A percentile compares a stretch with the other conserved stretches of the same genome.
Conservation (phyloP, 1,140 invertebrate species). For the Drosophila seguyi region DNA sequence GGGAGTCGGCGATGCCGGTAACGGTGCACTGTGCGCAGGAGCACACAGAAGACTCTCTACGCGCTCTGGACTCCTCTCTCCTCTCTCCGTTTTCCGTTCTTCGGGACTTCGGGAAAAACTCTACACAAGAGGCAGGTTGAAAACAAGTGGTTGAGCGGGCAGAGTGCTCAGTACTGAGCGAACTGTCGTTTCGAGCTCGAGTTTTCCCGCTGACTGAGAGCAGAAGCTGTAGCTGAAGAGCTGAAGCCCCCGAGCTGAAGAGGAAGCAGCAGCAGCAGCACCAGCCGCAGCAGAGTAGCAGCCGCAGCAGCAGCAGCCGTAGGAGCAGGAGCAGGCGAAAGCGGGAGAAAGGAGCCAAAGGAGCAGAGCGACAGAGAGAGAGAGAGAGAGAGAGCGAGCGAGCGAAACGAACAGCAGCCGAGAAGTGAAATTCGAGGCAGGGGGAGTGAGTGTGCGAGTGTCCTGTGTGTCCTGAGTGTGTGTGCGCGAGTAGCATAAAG, state of each 20-base stretch:
- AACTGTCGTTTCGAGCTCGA: slow-evolving; percentile 73
- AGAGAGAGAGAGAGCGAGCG: slow-evolving; percentile 15
- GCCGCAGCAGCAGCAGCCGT: slow-evolving; percentile 16
- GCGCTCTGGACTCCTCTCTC: not conserved
- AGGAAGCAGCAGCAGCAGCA: slow-evolving; percentile 37
- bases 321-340: slow-evolving; percentile 21
- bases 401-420: slow-evolving; percentile 56
- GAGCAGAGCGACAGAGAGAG: slow-evolving; percentile 13
- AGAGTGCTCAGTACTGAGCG: slow-evolving; percentile 68
- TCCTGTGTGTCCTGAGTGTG: slow-evolving; percentile 8
- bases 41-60: slow-evolving; percentile 4
- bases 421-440: slow-evolving; percentile 77
- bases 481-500: slow-evolving; percentile 57
- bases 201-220: slow-evolving; percentile 57
- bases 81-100: not conserved
- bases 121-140: slow-evolving; percentile 66
- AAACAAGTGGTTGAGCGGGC: slow-evolving; percentile 84
- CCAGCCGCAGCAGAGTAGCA: slow-evolving; percentile 23
- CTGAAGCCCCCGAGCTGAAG: slow-evolving; percentile 20
- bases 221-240: slow-evolving; percentile 50
- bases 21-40: slow-evolving; percentile 33
- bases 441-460: slow-evolving; percentile 36
- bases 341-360: slow-evolving; percentile 19
- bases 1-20: slow-evolving; percentile 44
- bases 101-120: slow-evolving; percentile 41